Evolutionary conservation across 2,113 vertebrate genomes (phyloP).

Genomic region (Ivindomyrus marchei): DNA sequence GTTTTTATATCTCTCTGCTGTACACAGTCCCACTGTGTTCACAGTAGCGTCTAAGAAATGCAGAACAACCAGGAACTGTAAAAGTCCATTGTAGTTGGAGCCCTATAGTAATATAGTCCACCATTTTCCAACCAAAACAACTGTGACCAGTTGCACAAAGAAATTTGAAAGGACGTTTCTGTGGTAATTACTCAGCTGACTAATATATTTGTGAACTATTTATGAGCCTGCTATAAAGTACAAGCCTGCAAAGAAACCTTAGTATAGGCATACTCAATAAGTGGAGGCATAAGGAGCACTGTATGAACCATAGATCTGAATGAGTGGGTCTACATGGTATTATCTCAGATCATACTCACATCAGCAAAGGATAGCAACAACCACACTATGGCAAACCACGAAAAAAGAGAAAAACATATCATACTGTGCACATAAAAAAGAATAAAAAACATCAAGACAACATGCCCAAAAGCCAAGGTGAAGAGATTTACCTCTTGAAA

Average conservation of each 20-base stretch:
- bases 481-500: background rate
- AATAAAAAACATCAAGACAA: background rate
- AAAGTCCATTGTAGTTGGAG: background rate
- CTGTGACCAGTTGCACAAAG: background rate
- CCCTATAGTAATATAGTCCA: background rate
- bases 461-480: background rate
- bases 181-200: background rate
- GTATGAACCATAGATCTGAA: background rate
- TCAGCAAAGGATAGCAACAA: background rate
- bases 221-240: background rate
- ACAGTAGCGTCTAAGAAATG: background rate
- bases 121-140: background rate
- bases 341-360: background rate
- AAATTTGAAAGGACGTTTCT: background rate
- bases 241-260: background rate
- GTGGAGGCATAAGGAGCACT: background rate
- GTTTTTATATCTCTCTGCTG: background rate
- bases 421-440: background rate
- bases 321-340: background rate
- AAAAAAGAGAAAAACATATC: background rate
- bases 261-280: background rate
- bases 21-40: background rate
- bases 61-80: background rate
- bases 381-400: background rate
- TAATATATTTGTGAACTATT: background rate